These are phyloP conservation scores for Perca flavescens DNA, from an alignment of 2,113 vertebrate species.

Conservation along the genomic window DNA sequence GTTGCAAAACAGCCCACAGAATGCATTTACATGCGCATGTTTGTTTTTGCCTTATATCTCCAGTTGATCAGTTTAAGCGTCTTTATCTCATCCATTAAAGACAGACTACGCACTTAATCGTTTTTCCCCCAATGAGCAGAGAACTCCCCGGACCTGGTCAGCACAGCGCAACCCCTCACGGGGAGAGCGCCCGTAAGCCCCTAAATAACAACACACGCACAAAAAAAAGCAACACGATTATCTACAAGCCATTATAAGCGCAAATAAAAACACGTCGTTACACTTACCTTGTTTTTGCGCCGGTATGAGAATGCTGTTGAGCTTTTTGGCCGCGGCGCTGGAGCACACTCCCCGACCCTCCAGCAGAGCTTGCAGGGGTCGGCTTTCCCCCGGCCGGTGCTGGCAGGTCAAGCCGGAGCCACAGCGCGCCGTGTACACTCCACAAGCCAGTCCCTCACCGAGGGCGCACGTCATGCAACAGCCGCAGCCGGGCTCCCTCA, in stretches of 20 bases:
- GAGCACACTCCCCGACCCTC: conserved; percentile 91
- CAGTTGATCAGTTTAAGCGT: conserved; percentile 19
- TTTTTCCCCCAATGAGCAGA: conserved; percentile 3
- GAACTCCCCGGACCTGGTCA: conserved; percentile 8
- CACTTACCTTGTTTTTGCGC: conserved; percentile 83
- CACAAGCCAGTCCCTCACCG: conserved; percentile 87
- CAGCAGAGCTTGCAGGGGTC: conserved; percentile 91
- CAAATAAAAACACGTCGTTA: neutral
- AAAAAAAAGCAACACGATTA: neutral
- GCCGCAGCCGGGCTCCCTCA: conserved; percentile 93
- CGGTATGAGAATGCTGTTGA: conserved; percentile 67
- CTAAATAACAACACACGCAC: conserved; percentile 13
- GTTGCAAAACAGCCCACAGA: conserved; percentile 1
- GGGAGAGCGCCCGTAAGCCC: conserved; percentile 38
- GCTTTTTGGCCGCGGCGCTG: conserved; percentile 78
- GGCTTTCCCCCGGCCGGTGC: conserved; percentile 85
- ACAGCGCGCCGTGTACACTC: conserved; percentile 95
- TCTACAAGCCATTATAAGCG: too few species aligned
- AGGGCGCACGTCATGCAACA: conserved; percentile 95
- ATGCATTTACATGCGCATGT: neutral
- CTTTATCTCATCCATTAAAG: conserved; percentile 20
- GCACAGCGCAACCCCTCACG: conserved; percentile 7
- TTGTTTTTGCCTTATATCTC: neutral
- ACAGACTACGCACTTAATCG: conserved; percentile 5
- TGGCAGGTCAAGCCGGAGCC: conserved; percentile 89